These are phyloP conservation scores for Cherax destructor DNA, from an alignment of 1,140 invertebrate genomes.

Conservation along the genomic window DNA sequence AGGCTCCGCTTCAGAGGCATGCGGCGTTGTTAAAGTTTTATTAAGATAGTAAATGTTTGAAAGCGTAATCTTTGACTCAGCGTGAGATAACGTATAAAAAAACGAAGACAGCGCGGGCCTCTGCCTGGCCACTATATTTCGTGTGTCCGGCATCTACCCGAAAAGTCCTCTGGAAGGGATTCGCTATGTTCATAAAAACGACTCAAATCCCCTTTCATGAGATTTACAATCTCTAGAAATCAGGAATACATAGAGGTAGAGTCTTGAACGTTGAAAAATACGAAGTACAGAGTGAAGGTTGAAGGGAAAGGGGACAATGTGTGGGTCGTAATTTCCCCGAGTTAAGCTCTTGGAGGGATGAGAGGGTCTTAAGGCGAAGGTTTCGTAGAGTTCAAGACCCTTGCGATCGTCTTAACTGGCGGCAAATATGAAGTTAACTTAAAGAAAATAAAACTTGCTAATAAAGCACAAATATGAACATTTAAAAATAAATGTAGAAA, in stretches of 20 bases:
- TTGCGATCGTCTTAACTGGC: too few species aligned
- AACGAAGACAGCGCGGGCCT: not conserved
- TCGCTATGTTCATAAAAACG: not conserved
- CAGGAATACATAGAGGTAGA: too few species aligned
- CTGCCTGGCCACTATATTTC: too few species aligned
- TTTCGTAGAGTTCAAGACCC: too few species aligned
- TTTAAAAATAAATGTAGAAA: too few species aligned
- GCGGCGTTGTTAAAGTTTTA: slow-evolving; percentile 35
- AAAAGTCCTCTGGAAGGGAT: not conserved
- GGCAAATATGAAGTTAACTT: too few species aligned
- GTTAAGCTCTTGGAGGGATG: not conserved
- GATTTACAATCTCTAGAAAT: not conserved
- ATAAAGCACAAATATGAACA: too few species aligned
- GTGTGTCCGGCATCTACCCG: not conserved
- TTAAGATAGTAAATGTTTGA: slow-evolving; percentile 55
- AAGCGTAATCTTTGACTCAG: slow-evolving; percentile 37
- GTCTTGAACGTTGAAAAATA: not conserved
- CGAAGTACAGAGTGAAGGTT: not conserved
- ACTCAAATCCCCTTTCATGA: too few species aligned
- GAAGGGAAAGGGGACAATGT: not conserved
- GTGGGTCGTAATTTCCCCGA: not conserved
- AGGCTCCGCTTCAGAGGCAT: not conserved
- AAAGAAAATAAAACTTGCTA: too few species aligned
- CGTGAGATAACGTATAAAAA: slow-evolving; percentile 16
- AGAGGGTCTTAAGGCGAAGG: not conserved